Conservation (phyloP, 2,113 vertebrate species). For the Macrotus californicus region DNA sequence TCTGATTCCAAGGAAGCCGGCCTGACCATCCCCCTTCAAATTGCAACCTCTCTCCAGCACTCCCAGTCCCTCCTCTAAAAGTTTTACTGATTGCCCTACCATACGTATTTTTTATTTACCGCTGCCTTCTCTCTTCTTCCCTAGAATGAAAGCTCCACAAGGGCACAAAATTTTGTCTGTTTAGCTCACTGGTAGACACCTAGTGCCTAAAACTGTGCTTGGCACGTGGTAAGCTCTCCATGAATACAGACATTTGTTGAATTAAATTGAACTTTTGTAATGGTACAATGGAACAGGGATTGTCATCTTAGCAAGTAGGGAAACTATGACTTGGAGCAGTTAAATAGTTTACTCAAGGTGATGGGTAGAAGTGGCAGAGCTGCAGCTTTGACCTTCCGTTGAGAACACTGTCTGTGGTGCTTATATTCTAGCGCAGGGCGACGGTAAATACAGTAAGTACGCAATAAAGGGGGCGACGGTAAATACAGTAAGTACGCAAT, state of each 20-base stretch:
- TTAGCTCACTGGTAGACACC: background rate
- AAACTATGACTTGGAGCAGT: constrained; percentile 10
- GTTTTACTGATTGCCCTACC: constrained; percentile 26
- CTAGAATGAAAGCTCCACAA: background rate
- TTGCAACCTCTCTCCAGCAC: background rate
- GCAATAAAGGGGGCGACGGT: background rate
- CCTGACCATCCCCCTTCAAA: background rate
- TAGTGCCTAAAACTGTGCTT: background rate
- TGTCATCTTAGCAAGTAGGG: background rate
- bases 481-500: constrained; percentile 31
- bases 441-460: constrained; percentile 23
- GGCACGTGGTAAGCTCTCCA: background rate
- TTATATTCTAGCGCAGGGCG: background rate
- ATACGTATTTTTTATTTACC: background rate
- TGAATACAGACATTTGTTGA: constrained; percentile 10
- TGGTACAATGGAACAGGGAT: background rate
- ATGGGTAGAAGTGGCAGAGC: background rate
- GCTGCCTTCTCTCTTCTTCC: background rate
- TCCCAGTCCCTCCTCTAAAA: background rate
- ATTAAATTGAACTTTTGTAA: constrained; percentile 31
- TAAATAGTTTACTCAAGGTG: background rate
- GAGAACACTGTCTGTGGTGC: background rate
- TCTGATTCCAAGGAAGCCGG: background rate
- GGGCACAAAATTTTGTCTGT: background rate
- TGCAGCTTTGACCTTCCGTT: constrained; percentile 22